Evolutionary conservation across 2,888 invertebrate genomes (phyloP).

Genomic region (Spodoptera littoralis): DNA sequence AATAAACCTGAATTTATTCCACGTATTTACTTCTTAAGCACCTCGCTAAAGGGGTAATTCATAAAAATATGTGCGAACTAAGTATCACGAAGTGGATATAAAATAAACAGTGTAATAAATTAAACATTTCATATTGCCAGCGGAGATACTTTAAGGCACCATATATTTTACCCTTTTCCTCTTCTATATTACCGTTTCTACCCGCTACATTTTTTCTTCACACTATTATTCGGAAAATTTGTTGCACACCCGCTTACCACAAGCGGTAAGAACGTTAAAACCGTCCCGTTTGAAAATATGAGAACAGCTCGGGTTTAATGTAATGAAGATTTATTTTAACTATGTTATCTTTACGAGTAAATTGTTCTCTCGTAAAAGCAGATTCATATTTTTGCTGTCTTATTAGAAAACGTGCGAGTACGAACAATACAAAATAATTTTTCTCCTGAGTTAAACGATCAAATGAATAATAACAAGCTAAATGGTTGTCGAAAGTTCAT

Average conservation of each 20-base stretch:
- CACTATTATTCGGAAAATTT: conserved; percentile 78
- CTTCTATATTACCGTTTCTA: conserved; percentile 62
- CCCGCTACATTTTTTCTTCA: conserved; percentile 66
- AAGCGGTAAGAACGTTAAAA: conserved; percentile 79
- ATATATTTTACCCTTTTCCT: conserved; percentile 66
- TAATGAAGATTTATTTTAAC: conserved; percentile 84
- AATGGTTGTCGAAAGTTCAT: conserved; percentile 5
- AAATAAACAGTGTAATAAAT: conserved; percentile 61
- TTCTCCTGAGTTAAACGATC: conserved; percentile 7
- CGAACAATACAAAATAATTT: conserved; percentile 19
- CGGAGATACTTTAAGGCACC: conserved; percentile 62
- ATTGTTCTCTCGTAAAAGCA: conserved; percentile 62
- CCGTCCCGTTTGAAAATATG: conserved; percentile 80
- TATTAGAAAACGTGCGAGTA: conserved; percentile 31
- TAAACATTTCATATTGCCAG: conserved; percentile 63
- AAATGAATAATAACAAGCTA: conserved; percentile 7
- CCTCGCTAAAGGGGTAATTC: conserved; percentile 2
- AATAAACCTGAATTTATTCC: too few species aligned
- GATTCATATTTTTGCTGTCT: conserved; percentile 50
- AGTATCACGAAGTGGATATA: conserved; percentile 44
- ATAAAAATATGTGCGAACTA: conserved; percentile 29
- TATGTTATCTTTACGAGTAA: conserved; percentile 69
- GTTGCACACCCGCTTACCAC: conserved; percentile 78
- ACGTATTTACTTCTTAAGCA: neutral
- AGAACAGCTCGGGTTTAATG: conserved; percentile 74